Conservation (phyloP, 2,888 invertebrate species). For the Hedya salicella region DNA sequence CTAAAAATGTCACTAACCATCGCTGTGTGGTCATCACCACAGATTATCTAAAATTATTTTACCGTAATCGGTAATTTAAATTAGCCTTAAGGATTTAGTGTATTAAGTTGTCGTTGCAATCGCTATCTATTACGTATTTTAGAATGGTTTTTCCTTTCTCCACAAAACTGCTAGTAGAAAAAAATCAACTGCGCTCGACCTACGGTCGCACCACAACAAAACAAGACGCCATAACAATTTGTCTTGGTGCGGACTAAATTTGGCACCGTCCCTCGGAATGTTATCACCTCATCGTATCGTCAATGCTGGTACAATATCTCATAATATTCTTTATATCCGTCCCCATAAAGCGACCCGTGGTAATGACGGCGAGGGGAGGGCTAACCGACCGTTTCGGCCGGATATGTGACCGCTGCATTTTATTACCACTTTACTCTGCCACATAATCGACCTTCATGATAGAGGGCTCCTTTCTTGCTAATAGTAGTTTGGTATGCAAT, state of each 20-base stretch:
- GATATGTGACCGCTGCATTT: conserved; percentile 85
- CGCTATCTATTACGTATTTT: background rate
- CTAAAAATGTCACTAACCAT: too few species aligned
- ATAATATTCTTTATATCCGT: conserved; percentile 83
- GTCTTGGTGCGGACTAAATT: conserved; percentile 68
- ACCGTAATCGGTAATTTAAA: too few species aligned
- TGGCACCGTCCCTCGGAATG: conserved; percentile 66
- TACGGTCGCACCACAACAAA: conserved; percentile 22
- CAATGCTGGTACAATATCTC: conserved; percentile 80
- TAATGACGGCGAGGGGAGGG: conserved; percentile 80
- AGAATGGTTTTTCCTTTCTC: background rate
- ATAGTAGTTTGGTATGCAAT: conserved; percentile 69
- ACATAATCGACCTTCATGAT: conserved; percentile 84
- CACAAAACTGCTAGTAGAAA: background rate
- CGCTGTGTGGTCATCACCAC: too few species aligned
- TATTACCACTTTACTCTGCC: conserved; percentile 84
- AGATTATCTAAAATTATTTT: too few species aligned
- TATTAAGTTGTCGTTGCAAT: too few species aligned
- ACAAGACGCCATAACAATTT: conserved; percentile 64
- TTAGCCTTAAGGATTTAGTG: too few species aligned
- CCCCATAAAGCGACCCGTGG: conserved; percentile 82
- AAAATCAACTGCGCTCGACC: background rate
- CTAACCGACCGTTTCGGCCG: conserved; percentile 81
- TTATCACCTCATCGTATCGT: conserved; percentile 80
- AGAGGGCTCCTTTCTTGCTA: conserved; percentile 75